Conservation (phyloP, 1,140 invertebrate genomes). For the Lepidurus couesii region DNA sequence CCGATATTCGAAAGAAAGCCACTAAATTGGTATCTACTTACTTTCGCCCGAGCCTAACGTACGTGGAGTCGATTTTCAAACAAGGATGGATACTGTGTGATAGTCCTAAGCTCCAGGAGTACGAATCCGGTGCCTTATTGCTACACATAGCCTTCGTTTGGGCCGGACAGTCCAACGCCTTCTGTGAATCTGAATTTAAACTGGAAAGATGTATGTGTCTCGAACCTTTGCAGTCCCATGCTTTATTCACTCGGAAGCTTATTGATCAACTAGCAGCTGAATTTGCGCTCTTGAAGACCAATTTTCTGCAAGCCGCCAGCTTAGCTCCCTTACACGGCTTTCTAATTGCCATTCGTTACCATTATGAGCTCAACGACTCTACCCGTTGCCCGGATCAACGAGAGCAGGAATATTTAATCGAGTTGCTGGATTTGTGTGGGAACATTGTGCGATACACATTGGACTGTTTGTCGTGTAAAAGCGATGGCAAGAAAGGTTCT, state of each 20-base stretch:
- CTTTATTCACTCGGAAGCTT: constrained; percentile 35
- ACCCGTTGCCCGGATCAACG: constrained; percentile 44
- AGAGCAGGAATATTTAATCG: constrained; percentile 37
- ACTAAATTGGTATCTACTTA: constrained; percentile 45
- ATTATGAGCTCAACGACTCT: not conserved
- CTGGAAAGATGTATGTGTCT: constrained; percentile 22
- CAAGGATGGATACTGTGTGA: constrained; percentile 46
- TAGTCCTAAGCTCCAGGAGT: constrained; percentile 51
- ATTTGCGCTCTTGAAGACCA: constrained; percentile 41
- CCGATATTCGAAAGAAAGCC: constrained; percentile 48
- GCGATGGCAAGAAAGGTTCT: not conserved
- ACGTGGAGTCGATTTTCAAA: constrained; percentile 38
- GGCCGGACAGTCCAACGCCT: not conserved
- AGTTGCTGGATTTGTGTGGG: constrained; percentile 38
- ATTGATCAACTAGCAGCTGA: constrained; percentile 42
- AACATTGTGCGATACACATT: not conserved
- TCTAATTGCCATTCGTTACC: constrained; percentile 22
- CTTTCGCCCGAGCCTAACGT: constrained; percentile 42
- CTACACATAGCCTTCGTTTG: constrained; percentile 43
- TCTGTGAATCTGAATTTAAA: not conserved
- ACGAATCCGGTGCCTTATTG: constrained; percentile 50
- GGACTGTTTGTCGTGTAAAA: constrained; percentile 34
- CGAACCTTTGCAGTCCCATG: not conserved
- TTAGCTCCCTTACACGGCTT: constrained; percentile 39
- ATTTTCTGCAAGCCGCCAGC: constrained; percentile 45